Evolutionary conservation across 2,888 invertebrate species (phyloP), one percentile per base, ranked within the genome.

Genomic region (Choreutis nemorana): DNA sequence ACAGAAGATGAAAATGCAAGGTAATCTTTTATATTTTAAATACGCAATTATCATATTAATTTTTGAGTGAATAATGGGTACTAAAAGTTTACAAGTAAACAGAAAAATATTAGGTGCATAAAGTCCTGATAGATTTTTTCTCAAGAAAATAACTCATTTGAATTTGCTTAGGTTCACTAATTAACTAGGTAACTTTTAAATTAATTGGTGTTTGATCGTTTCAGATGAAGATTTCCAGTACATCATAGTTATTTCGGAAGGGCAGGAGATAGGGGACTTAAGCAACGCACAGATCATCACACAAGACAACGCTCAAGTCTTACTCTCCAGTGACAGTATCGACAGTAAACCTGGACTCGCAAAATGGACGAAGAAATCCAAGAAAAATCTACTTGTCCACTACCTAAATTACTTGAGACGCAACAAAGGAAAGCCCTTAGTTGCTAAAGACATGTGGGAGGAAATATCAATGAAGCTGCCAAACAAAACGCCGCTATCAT

Each of bases 201-300:
- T n/a, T n/a, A n/a, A n/a, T n/a, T n/a, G n/a, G n/a, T n/a, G n/a
- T n/a, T n/a, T n/a, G n/a, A n/a, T 23, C 10, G 31, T 49, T 60
- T 14, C 71, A 78, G 77, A 77, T 38, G 77, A 77, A 1, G 77
- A 77, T 32, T 73, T 57, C 28, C 59, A 75, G 41, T 77, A 73
- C 41, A 71, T 78, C 11, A 75, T 78, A 9, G 72, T 78, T 0
- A 48, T 77, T 30, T 68, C 72, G n/a, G 77, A 78, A 40, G 66
- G 58, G 0, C 53, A 65, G 42, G 70, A 71, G 2, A 32, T 51
- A 35, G 44, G 46, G 3, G 52, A 54, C 18, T 47, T 54, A 1
- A 50, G 43, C n/a, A 48, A 55, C 3, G 48, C 58, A 2, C 49
- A 55, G 44, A 53, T 64, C 1, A 54, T 59, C 3, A 35, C 55